Evolutionary conservation across 1,140 invertebrate species (phyloP).

Genomic region (Orius insidiosus): DNA sequence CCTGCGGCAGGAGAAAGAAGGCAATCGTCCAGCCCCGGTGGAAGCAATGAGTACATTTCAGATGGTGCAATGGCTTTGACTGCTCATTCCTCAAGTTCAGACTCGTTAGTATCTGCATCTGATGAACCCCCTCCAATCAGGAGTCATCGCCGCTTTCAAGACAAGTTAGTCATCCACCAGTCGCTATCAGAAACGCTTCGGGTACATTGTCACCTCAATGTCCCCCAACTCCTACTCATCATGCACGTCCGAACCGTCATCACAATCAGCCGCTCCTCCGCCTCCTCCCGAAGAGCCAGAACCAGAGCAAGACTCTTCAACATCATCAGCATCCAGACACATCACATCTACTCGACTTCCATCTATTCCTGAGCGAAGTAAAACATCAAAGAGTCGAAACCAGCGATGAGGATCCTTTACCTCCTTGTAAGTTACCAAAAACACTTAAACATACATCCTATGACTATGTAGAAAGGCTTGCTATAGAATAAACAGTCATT

Average conservation of each 20-base stretch:
- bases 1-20: too few species aligned
- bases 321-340: constrained; percentile 34
- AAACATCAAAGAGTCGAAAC: constrained; percentile 39
- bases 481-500: too few species aligned
- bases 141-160: constrained; percentile 38
- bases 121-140: constrained; percentile 26
- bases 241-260: constrained; percentile 30
- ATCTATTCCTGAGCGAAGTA: constrained; percentile 57
- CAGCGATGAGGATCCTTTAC: constrained; percentile 59
- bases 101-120: constrained; percentile 12
- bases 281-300: constrained; percentile 12
- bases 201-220: constrained; percentile 37
- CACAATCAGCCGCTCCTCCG: constrained; percentile 20
- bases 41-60: background rate
- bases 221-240: constrained; percentile 70
- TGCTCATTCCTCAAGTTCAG: constrained; percentile 12
- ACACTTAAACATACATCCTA: too few species aligned
- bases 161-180: constrained; percentile 24
- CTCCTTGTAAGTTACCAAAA: constrained; percentile 43
- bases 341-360: constrained; percentile 57
- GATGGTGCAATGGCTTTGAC: background rate
- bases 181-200: constrained; percentile 14
- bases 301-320: background rate
- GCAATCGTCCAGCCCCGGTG: background rate
- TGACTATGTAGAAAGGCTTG: too few species aligned